phyloP scores from a whole-genome alignment of 2,797 vertebrate genomes.

The Arctocebus calabarensis region DNA sequence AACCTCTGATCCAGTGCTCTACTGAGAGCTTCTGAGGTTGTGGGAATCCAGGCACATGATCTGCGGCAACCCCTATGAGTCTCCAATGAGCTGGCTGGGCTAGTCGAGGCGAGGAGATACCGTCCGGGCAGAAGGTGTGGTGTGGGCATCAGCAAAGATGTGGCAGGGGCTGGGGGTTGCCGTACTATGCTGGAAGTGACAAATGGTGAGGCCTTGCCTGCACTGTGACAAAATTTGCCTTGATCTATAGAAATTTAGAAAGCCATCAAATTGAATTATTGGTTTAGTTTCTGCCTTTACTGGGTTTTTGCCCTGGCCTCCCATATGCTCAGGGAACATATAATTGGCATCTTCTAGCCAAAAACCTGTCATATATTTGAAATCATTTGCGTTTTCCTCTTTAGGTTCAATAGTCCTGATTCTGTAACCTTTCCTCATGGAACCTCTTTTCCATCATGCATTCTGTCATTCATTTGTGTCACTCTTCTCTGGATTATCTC shows the following conservation, averaged over 20 bases:
- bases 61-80: too few relatives aligned
- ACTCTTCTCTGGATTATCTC: not conserved
- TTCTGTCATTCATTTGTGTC: not conserved
- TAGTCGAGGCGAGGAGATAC: accelerated
- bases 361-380: not conserved
- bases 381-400: not conserved
- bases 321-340: not conserved
- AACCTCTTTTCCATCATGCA: not conserved
- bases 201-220: accelerated
- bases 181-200: too few relatives aligned
- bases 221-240: not conserved
- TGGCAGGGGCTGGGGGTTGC: accelerated
- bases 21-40: not conserved
- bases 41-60: not conserved
- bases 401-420: not conserved
- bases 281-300: not conserved
- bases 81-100: not conserved
- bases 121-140: not conserved
- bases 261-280: not conserved
- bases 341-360: not conserved
- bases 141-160: too few relatives aligned
- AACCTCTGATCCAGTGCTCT: not conserved
- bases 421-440: not conserved
- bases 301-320: not conserved
- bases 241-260: not conserved